phyloP scores from a whole-genome alignment of 1,140 invertebrate species.

The Aphelenchoides besseyi region DNA sequence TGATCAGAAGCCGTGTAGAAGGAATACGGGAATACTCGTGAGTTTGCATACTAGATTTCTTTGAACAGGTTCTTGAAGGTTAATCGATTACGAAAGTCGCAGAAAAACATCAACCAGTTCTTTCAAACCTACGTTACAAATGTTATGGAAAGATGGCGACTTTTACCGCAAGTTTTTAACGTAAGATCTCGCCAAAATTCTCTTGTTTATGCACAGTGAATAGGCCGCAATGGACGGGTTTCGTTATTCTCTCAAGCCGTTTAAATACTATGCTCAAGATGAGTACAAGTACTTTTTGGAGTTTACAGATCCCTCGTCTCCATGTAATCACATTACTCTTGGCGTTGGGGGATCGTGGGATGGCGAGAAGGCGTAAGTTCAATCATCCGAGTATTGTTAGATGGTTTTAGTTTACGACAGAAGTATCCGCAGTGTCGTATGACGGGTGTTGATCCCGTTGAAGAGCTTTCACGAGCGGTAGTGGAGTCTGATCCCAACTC shows the following conservation, averaged over 20 bases:
- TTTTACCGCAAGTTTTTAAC: not conserved
- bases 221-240: conserved; percentile 6
- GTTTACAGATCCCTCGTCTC: not conserved
- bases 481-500: not conserved
- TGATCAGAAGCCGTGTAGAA: no score
- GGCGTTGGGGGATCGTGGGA: conserved; percentile 2
- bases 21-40: no score
- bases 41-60: no score
- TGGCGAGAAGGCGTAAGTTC: not conserved
- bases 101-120: not conserved
- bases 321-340: not conserved
- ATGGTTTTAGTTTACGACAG: conserved; percentile 3
- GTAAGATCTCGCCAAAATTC: not conserved
- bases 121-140: not conserved
- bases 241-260: not conserved
- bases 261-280: not conserved
- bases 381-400: no score
- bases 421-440: conserved; percentile 8
- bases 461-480: not conserved
- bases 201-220: not conserved
- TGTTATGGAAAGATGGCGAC: not conserved
- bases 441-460: not conserved
- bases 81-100: not conserved
- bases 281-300: conserved; percentile 17
- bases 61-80: no score